These are phyloP conservation scores for Xiphophorus birchmanni DNA, from an alignment of 2,797 vertebrate genomes.

Conservation along the genomic window DNA sequence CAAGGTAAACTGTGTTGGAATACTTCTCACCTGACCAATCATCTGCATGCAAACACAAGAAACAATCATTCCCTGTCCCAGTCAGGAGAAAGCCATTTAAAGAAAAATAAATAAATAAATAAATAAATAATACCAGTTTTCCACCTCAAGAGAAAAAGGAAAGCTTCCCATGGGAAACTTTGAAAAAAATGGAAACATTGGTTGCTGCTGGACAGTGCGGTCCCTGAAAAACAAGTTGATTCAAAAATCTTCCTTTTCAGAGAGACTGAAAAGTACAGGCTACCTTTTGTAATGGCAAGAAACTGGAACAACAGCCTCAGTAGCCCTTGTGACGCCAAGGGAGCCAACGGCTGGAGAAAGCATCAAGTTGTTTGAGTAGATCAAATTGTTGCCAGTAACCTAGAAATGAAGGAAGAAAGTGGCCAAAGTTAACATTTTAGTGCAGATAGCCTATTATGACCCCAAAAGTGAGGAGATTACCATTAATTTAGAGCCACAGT, in stretches of 20 bases:
- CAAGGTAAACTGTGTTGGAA: neutral
- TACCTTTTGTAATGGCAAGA: constrained; percentile 64
- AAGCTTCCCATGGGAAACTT: neutral
- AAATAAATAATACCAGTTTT: neutral
- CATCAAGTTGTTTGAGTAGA: constrained; percentile 59
- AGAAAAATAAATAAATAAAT: neutral
- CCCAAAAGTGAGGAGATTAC: constrained; percentile 24
- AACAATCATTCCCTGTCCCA: neutral
- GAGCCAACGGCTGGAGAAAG: constrained; percentile 21
- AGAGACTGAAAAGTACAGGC: accelerated
- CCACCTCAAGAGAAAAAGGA: neutral
- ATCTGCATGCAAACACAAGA: neutral
- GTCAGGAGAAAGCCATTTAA: neutral
- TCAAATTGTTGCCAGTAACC: constrained; percentile 43
- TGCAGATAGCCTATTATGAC: neutral
- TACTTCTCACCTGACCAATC: neutral
- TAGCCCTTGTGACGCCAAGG: constrained; percentile 34
- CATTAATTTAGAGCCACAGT: constrained; percentile 52
- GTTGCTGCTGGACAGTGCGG: neutral
- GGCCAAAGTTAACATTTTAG: neutral
- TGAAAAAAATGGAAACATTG: neutral
- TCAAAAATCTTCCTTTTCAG: neutral
- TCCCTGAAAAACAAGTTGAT: constrained; percentile 31
- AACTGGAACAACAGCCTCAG: constrained; percentile 38
- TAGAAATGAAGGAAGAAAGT: neutral